Evolutionary conservation across 2,797 vertebrate species (phyloP), one percentile per base, ranked within the genome.

Genomic region (Poeciliopsis presidionis): DNA sequence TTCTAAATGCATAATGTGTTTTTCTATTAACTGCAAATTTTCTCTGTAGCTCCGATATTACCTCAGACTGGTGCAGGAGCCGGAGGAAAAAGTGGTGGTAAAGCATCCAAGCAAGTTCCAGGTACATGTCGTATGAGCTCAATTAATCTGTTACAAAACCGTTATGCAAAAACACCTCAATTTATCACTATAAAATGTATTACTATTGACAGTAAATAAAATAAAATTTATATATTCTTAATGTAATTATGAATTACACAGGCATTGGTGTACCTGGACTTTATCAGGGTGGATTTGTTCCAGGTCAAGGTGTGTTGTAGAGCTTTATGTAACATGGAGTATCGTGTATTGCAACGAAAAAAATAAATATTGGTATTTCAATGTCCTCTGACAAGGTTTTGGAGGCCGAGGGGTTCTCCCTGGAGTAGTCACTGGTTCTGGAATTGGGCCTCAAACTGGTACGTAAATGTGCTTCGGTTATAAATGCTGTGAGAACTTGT

Each of bases 231-330:
- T 3, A 67, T 47, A 4, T 20, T 63, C 6, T 71, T 22, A 85
- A 79, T 30, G 3, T 16, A 67, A 81, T 79, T n/a, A 4, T 63
- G 39, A 1, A 2, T 84, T 65, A 75, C 77, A 5, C 91, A 99
- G 98, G 98, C 45, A 95, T 97, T 85, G 97, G 97, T 4, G 92
- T 99, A 73, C 98, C 97, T 69, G 98, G 97, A 75, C 96, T 96
- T 28, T 97, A 97, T 83, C 97, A 98, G 1, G 97, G 97, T 0
- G 97, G 97, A 1, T 95, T 97, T 71, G 94, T 97, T 61, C 97
- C 97, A 4, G 96, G 97, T 0, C 92, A 97, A 96, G 97, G 98
- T 97, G 82, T 79, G 80, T 41, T 81, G 2, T 76, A 33, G 4
- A 51, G 63, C 28, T 14, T 13, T 28, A 43, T 12, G 39, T 61